Evolutionary conservation across 2,888 invertebrate species (phyloP).

Genomic region (Philaethria dido): DNA sequence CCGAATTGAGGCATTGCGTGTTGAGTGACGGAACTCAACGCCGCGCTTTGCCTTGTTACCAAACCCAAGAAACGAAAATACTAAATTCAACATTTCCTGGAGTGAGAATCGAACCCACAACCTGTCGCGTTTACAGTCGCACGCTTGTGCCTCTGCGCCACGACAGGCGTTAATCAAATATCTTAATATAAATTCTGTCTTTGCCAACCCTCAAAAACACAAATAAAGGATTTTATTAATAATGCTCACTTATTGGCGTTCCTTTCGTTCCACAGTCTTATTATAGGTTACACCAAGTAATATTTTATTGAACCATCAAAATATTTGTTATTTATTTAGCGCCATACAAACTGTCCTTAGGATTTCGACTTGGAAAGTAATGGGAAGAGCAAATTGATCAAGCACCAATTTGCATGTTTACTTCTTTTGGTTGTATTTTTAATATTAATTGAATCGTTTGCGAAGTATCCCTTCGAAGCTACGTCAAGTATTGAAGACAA

Average conservation of each 20-base stretch:
- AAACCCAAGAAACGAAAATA: no score
- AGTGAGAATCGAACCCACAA: no score
- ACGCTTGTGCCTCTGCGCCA: no score
- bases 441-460: slow-evolving; percentile 32
- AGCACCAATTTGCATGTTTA: slow-evolving; percentile 33
- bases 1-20: no score
- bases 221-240: slow-evolving; percentile 49
- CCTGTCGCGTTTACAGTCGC: no score
- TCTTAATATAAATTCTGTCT: no score
- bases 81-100: no score
- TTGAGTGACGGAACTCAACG: no score
- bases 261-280: slow-evolving; percentile 42
- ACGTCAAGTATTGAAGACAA: slow-evolving; percentile 4
- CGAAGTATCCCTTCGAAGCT: slow-evolving; percentile 18
- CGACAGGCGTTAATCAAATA: no score
- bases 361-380: slow-evolving; percentile 35
- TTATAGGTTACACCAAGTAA: slow-evolving; percentile 43
- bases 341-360: slow-evolving; percentile 35
- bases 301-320: slow-evolving; percentile 49
- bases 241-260: slow-evolving; percentile 47
- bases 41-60: no score
- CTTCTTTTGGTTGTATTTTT: slow-evolving; percentile 25
- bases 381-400: slow-evolving; percentile 39
- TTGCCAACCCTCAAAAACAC: slow-evolving; percentile 18
- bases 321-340: slow-evolving; percentile 53